Base-by-base conservation (phyloP, 2,113 vertebrate species). In the Sprattus sprattus region DNA sequence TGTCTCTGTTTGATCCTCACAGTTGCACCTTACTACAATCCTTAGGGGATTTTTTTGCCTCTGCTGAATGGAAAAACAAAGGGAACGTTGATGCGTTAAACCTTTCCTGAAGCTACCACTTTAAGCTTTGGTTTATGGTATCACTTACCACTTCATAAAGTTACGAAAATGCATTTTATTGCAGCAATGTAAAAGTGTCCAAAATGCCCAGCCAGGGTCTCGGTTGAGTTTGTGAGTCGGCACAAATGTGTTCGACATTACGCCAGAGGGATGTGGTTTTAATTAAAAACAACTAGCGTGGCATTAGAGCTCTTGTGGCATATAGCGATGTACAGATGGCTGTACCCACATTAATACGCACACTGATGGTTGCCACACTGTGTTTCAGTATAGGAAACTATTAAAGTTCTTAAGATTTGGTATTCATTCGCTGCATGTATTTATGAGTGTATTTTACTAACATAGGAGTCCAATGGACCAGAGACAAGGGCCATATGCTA, bases 141-240 rank as follows among this genome's bases (percentile, higher is more conserved):
- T 80, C 67, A 80, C 45, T 52, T 52, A 45, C 45, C 84, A 85
- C 67, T 80, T 78, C 71, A 80, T 80, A 78, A 80, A 85, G 71
- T 20, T 50, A 78, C 83, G 45, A 75, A 84, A 45, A 84, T 39
- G 22, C 64, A 49, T 47, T 47, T 45, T 47, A 44, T 71, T 75
- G 83, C 67, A 11, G 45, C 45, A 25, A 80, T 85, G n/a, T 25
- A 85, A 28, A 84, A 28, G 16, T 78, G 64, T 78, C 67, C 71
- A 25, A 7, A 32, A 39, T 32, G 46, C 84, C 45, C 6, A 13
- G 6, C 71, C 71, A 78, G 9, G 32, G 60, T 10, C 18, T 44
- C 6, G 49, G 47, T 32, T 85, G 84, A 78, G 47, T 85, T 85
- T 80, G 84, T 20, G 84, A 71, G 64, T 25, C 64, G n/a, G 60